Percentiles rank a stretch among this genome's conserved stretches.
Evolutionary conservation across 2,888 invertebrate genomes (phyloP).

Genomic region (Mesopsocus fuscifrons): DNA sequence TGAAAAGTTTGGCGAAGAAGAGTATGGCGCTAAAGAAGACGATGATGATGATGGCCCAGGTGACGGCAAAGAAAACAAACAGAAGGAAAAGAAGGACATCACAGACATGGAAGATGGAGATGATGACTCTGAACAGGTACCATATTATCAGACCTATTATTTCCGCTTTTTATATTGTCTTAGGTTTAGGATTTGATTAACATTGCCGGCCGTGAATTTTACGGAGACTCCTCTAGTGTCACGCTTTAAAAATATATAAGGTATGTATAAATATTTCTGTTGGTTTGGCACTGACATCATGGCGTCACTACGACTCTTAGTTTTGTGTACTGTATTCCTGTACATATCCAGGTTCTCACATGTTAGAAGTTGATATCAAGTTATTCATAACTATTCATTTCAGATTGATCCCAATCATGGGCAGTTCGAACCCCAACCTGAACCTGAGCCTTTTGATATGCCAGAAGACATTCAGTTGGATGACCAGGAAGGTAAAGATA

Average conservation of each 20-base stretch:
- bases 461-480: conserved; percentile 75
- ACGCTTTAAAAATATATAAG: too few relatives aligned
- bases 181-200: not conserved
- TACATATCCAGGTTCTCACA: too few relatives aligned
- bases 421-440: conserved; percentile 52
- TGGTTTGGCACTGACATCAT: too few relatives aligned
- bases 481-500: conserved; percentile 41
- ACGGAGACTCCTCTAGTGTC: too few relatives aligned
- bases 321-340: too few relatives aligned
- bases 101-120: conserved; percentile 69
- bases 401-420: conserved; percentile 59
- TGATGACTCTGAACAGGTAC: conserved; percentile 55
- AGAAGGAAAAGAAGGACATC: conserved; percentile 45
- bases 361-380: too few relatives aligned
- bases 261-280: too few relatives aligned
- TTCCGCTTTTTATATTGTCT: not conserved
- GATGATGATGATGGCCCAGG: conserved; percentile 34
- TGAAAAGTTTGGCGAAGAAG: conserved; percentile 59
- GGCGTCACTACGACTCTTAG: too few relatives aligned
- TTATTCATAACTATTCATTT: too few relatives aligned
- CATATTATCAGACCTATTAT: too few relatives aligned
- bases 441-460: conserved; percentile 71
- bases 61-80: conserved; percentile 29
- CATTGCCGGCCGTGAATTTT: not conserved
- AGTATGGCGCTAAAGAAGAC: conserved; percentile 32